These are phyloP conservation scores for Synanthedon tipuliformis DNA, from an alignment of 2,888 invertebrate species.

Conservation along the genomic window DNA sequence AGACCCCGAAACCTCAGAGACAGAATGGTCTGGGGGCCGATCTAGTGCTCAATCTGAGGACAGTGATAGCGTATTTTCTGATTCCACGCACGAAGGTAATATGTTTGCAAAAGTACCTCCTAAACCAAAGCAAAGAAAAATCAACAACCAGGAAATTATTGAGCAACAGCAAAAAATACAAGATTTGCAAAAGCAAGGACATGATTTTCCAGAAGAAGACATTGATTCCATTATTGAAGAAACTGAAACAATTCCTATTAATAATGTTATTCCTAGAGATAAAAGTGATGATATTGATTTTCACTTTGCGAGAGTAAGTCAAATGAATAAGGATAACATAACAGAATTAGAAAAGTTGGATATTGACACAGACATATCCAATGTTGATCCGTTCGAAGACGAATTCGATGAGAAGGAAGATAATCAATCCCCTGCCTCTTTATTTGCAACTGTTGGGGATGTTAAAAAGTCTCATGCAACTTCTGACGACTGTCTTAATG, in stretches of 20 bases:
- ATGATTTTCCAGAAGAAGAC: constrained; percentile 44
- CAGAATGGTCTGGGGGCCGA: constrained; percentile 73
- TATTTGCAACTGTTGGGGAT: constrained; percentile 82
- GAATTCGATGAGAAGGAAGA: constrained; percentile 73
- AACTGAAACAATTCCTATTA: constrained; percentile 33
- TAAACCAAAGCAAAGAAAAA: constrained; percentile 56
- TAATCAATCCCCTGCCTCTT: constrained; percentile 72
- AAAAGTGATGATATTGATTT: constrained; percentile 65
- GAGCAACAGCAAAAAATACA: constrained; percentile 62
- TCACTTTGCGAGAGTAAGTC: constrained; percentile 66
- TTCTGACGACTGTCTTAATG: constrained; percentile 71
- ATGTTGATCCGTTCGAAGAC: constrained; percentile 71
- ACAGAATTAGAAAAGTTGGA: constrained; percentile 64
- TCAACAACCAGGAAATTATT: constrained; percentile 60
- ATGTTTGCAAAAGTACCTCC: constrained; percentile 74
- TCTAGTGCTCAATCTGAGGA: constrained; percentile 81
- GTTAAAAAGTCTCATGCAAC: constrained; percentile 73
- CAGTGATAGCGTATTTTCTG: constrained; percentile 79
- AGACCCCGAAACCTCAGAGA: constrained; percentile 82
- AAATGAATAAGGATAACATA: constrained; percentile 62
- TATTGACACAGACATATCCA: constrained; percentile 71
- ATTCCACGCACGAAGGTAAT: constrained; percentile 72
- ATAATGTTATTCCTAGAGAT: constrained; percentile 41
- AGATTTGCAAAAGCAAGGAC: constrained; percentile 57
- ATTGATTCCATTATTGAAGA: constrained; percentile 44